Base-by-base conservation (phyloP, 2,797 vertebrate species). In the Eidolon dupreanum region DNA sequence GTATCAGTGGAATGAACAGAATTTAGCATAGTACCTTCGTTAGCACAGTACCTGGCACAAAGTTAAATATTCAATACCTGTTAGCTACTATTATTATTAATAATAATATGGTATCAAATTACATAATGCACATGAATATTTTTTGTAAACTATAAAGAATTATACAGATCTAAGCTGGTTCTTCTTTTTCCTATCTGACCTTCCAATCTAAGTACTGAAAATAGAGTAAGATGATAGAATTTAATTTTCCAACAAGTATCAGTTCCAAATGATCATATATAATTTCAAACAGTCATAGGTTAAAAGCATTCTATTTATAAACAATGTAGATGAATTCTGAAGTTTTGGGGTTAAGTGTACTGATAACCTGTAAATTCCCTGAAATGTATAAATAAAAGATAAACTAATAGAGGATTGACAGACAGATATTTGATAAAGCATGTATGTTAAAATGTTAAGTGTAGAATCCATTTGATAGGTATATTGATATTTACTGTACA, bases 201-300 rank as follows among this genome's bases (percentile, higher is more conserved):
- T 95, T 83, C 22, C 68, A 79, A 87, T 51, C 28, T 59, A 90
- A 94, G 6, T 55, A 31, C 24, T 9, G 38, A 81, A 96, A 90
- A 83, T 79, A 78, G 81, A 61, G 36, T 53, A 79, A 74, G 16
- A 73, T 61, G 26, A 92, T 3, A 55, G 41, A 74, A 66, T 55
- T 92, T 75, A 75, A 57, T 86, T 89, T 95, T 55, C 74, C 12
- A 65, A 63, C 17, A 95, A 65, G 51, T 74, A 92, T 24, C 51
- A 41, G 33, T 94, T 86, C 6, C n/a, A 94, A 88, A 83, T 71
- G 16, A 88, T n/a, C 31, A 61, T 43, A 81, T 33, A 61, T 70
- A 59, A 84, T 85, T 68, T 74, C 74, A 85, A 79, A 79, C 6
- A 84, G 9, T 28, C 24, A 84, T 17, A 89, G 20, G 26, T 33